These are phyloP conservation scores for Silurus glanis DNA, from an alignment of 2,113 vertebrate species.

Conservation along the genomic window DNA sequence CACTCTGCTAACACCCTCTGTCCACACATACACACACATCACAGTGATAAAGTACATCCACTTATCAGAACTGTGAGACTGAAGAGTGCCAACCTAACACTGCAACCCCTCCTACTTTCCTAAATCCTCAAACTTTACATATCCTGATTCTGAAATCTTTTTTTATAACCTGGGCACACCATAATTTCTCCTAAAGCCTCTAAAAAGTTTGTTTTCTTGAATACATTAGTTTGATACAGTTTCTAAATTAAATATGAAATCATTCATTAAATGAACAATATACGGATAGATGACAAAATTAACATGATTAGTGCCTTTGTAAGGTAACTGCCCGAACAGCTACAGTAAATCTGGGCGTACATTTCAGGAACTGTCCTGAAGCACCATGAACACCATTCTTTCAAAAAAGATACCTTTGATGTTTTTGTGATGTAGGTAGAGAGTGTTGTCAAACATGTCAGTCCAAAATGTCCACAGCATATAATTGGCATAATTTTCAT, in stretches of 20 bases:
- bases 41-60: conserved; percentile 1
- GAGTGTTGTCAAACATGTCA: background rate
- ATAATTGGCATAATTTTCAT: background rate
- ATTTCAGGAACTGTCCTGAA: background rate
- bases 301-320: background rate
- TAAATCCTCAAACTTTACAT: conserved; percentile 15
- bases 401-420: background rate
- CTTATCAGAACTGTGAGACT: conserved; percentile 20
- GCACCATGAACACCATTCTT: background rate
- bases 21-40: conserved; percentile 21
- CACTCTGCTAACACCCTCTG: conserved; percentile 2
- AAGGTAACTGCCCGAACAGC: background rate
- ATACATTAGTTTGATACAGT: background rate
- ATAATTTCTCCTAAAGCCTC: background rate
- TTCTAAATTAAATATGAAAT: background rate
- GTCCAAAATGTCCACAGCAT: background rate
- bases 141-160: conserved; percentile 1
- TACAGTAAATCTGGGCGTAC: background rate
- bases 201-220: background rate
- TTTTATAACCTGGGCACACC: background rate
- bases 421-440: background rate
- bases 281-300: background rate
- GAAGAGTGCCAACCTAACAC: conserved; percentile 10
- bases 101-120: background rate
- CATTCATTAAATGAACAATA: background rate